Evolutionary conservation across 1,140 invertebrate genomes (phyloP).

Genomic region (Anagrus nilaparvatae): DNA sequence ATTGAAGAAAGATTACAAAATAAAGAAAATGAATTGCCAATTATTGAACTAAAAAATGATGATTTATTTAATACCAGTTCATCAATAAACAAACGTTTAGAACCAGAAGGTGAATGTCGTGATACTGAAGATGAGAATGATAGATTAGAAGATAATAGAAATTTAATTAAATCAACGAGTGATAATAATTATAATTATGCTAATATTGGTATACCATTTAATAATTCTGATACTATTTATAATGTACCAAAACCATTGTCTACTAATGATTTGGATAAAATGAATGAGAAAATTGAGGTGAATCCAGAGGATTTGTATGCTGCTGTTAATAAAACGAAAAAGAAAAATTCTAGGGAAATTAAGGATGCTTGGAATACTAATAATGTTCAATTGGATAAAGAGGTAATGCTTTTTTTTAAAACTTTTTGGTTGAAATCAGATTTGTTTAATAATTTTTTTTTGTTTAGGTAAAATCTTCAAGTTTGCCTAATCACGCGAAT

Average conservation of each 20-base stretch:
- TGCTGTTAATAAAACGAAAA: slow-evolving; percentile 36
- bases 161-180: not conserved
- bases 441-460: not conserved
- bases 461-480: slow-evolving; percentile 34
- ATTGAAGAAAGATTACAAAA: too few species aligned
- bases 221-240: slow-evolving; percentile 25
- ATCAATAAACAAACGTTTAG: slow-evolving; percentile 33
- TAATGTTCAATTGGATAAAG: slow-evolving; percentile 12
- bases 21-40: slow-evolving; percentile 53
- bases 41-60: slow-evolving; percentile 4
- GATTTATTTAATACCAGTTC: too few species aligned
- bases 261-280: slow-evolving; percentile 23
- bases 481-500: slow-evolving; percentile 33
- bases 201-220: slow-evolving; percentile 22
- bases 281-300: slow-evolving; percentile 19
- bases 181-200: slow-evolving; percentile 28
- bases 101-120: slow-evolving; percentile 36
- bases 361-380: slow-evolving; percentile 6
- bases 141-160: slow-evolving; percentile 7
- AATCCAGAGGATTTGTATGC: slow-evolving; percentile 39
- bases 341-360: too few species aligned
- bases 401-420: slow-evolving; percentile 10
- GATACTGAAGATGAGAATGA: slow-evolving; percentile 37
- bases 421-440: too few species aligned
- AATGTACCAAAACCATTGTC: slow-evolving; percentile 31